Evolutionary conservation across 2,888 invertebrate species (phyloP).

Genomic region (Mesorhabditis sp.): DNA sequence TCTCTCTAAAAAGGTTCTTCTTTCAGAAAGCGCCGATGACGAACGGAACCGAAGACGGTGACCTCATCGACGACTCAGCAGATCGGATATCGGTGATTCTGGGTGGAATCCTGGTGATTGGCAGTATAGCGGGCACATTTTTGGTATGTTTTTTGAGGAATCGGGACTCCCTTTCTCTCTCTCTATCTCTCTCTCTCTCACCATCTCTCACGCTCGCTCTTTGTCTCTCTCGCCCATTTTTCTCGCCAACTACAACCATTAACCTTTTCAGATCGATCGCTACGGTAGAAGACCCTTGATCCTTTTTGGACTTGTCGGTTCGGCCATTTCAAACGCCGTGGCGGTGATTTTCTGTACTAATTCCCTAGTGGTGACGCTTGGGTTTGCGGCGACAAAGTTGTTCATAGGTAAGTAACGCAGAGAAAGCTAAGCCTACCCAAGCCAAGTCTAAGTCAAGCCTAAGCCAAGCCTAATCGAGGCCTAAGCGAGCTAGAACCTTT

Average conservation of each 20-base stretch:
- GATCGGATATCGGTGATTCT: constrained; percentile 30
- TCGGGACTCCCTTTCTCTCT: too few relatives aligned
- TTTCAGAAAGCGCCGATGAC: constrained; percentile 9
- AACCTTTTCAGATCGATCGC: constrained; percentile 42
- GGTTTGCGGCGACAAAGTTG: constrained; percentile 35
- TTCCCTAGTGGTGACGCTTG: constrained; percentile 25
- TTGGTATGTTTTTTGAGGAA: constrained; percentile 31
- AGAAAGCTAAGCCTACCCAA: too few relatives aligned
- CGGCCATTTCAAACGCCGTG: constrained; percentile 42
- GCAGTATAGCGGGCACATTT: constrained; percentile 32
- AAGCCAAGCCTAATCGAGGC: too few relatives aligned
- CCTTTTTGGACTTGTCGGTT: constrained; percentile 47
- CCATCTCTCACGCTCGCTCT: too few relatives aligned
- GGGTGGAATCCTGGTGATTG: constrained; percentile 28
- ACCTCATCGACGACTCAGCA: constrained; percentile 13
- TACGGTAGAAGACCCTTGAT: constrained; percentile 47
- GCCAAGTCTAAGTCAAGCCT: neutral
- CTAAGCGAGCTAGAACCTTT: constrained; percentile 11
- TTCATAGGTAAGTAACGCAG: constrained; percentile 23
- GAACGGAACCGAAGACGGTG: constrained; percentile 6
- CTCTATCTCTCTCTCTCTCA: too few relatives aligned
- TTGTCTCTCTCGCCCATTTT: too few relatives aligned
- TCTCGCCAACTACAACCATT: neutral
- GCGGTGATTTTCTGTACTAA: constrained; percentile 34
- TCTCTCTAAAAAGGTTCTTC: too few relatives aligned